Evolutionary conservation across 2,888 invertebrate species (phyloP).

Genomic region (Empis livida): DNA sequence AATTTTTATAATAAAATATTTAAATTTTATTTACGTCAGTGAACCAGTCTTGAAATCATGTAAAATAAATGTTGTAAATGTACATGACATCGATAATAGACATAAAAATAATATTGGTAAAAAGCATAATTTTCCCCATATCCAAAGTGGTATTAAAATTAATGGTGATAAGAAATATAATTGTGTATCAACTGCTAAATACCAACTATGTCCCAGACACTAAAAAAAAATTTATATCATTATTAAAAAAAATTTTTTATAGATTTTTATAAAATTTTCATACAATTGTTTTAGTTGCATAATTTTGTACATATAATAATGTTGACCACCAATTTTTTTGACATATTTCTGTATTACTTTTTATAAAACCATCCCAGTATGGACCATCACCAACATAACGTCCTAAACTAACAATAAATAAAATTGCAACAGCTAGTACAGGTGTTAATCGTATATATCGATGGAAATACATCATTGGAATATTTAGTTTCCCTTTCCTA

Average conservation of each 20-base stretch:
- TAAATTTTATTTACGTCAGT: conserved; percentile 26
- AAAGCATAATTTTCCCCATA: conserved; percentile 32
- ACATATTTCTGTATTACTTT: conserved; percentile 13
- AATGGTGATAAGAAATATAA: conserved; percentile 43
- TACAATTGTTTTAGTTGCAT: conserved; percentile 16
- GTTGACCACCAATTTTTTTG: conserved; percentile 26
- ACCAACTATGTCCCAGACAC: conserved; percentile 46
- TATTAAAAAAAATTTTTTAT: not conserved
- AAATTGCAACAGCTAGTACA: conserved; percentile 33
- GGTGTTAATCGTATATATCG: conserved; percentile 36
- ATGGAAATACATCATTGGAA: conserved; percentile 14
- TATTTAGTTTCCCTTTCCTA: conserved; percentile 11
- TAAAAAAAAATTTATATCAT: not conserved
- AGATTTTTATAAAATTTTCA: not conserved
- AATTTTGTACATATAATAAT: conserved; percentile 30
- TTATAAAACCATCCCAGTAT: conserved; percentile 22
- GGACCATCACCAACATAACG: conserved; percentile 36
- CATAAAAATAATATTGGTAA: conserved; percentile 24
- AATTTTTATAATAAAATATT: not conserved
- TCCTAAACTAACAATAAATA: conserved; percentile 31
- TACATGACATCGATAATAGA: conserved; percentile 26
- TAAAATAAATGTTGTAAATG: conserved; percentile 27
- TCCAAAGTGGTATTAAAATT: conserved; percentile 39
- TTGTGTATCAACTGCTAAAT: conserved; percentile 45
- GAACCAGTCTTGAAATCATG: conserved; percentile 28